These are phyloP conservation scores for Molossus alvarezi DNA, from an alignment of 2,797 vertebrate genomes.

Conservation along the genomic window DNA sequence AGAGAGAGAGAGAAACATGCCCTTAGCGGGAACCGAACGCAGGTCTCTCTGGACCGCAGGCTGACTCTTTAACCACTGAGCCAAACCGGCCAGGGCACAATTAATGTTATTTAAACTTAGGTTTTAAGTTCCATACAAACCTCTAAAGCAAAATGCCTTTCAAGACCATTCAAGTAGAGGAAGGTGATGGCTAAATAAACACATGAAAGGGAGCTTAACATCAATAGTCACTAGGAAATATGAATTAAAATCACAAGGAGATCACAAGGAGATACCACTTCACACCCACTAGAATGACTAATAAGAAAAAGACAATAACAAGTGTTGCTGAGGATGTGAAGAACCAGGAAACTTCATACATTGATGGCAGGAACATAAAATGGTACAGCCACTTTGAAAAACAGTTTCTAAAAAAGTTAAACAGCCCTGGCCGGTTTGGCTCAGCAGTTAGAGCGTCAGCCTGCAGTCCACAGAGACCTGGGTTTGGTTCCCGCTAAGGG, in stretches of 20 bases:
- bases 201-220: not conserved
- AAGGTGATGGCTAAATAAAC: not conserved
- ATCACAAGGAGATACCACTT: not conserved
- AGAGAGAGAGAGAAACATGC: too few relatives aligned
- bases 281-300: not conserved
- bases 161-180: not conserved
- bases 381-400: too few relatives aligned
- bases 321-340: too few relatives aligned
- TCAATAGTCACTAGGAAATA: not conserved
- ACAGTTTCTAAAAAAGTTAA: not conserved
- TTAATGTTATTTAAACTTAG: slow-evolving; percentile 32
- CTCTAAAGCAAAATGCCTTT: slow-evolving; percentile 56
- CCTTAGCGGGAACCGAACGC: too few relatives aligned
- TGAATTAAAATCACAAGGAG: slow-evolving; percentile 48
- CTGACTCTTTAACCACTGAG: too few relatives aligned
- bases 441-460: too few relatives aligned
- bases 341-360: too few relatives aligned
- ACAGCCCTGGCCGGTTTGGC: not conserved
- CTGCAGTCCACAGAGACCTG: too few relatives aligned
- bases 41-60: too few relatives aligned
- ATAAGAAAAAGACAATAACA: slow-evolving; percentile 8
- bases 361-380: too few relatives aligned
- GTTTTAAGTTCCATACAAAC: slow-evolving; percentile 28
- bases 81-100: too few relatives aligned
- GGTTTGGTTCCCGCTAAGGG: too few relatives aligned